Evolutionary conservation across 2,113 vertebrate species (phyloP).

Genomic region (Rhegmatorhina hoffmannsi): DNA sequence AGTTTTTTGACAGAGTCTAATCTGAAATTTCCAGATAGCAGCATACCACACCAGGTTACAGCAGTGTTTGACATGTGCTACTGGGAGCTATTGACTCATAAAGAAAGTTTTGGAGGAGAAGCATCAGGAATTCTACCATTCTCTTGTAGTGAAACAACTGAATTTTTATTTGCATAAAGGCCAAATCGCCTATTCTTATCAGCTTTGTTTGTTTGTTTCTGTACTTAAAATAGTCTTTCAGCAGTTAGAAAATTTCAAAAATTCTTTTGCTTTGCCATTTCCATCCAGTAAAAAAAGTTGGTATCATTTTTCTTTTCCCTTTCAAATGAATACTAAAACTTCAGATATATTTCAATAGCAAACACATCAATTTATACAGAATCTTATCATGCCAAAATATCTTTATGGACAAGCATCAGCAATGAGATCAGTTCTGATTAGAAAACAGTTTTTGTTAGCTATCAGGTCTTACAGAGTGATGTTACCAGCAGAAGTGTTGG

Average conservation of each 20-base stretch:
- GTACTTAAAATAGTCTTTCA: neutral
- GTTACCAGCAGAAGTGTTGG: neutral
- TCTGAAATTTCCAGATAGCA: neutral
- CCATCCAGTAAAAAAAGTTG: neutral
- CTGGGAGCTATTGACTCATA: neutral
- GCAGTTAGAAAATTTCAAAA: neutral
- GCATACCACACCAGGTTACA: neutral
- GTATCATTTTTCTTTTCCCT: neutral
- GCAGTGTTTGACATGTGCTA: neutral
- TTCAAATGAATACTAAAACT: neutral
- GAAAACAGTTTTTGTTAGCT: constrained; percentile 35
- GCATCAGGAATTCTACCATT: neutral
- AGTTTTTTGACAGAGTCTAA: neutral
- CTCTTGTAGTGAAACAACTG: neutral
- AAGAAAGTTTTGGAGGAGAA: neutral
- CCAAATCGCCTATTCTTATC: neutral
- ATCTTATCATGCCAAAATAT: constrained; percentile 3
- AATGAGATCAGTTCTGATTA: constrained; percentile 31
- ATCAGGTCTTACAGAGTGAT: neutral
- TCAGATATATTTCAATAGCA: constrained; percentile 2
- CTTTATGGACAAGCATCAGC: constrained; percentile 11
- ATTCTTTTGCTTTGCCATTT: neutral
- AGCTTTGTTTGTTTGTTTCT: neutral
- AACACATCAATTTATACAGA: neutral
- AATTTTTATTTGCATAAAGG: neutral